These are phyloP conservation scores for Callithrix jacchus DNA, from an alignment of 2,113 vertebrate species.

Conservation along the genomic window DNA sequence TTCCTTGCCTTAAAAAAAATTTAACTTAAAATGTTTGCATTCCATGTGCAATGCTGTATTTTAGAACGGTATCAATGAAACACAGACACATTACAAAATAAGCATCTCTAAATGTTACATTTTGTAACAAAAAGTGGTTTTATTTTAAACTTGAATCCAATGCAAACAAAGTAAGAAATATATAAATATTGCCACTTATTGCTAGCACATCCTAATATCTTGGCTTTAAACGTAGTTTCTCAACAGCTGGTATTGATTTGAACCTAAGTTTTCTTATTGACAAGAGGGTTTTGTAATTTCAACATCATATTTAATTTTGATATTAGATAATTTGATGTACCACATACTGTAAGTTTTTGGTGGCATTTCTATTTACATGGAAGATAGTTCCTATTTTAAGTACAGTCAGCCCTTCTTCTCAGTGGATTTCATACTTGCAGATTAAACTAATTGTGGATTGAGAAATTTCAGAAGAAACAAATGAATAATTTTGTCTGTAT, in stretches of 20 bases:
- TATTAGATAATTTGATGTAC: not conserved
- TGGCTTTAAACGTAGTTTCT: not conserved
- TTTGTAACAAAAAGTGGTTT: not conserved
- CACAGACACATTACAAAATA: not conserved
- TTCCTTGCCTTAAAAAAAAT: not conserved
- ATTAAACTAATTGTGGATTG: not conserved
- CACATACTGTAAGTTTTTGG: not conserved
- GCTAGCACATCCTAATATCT: not conserved
- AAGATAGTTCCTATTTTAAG: not conserved
- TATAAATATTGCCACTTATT: not conserved
- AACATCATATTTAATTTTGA: not conserved
- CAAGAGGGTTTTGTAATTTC: not conserved
- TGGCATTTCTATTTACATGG: not conserved
- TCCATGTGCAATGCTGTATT: not conserved
- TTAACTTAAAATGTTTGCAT: not conserved
- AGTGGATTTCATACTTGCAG: not conserved
- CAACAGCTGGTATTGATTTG: not conserved
- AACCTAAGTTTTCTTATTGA: not conserved
- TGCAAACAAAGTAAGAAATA: not conserved
- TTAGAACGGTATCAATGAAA: not conserved
- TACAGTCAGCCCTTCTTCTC: not conserved
- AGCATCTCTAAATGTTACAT: not conserved
- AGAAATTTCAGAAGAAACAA: not conserved
- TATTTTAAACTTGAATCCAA: not conserved
- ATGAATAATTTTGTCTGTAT: not conserved